Evolutionary conservation across 2,113 vertebrate species (phyloP).

Genomic region (Pontoporia blainvillei): DNA sequence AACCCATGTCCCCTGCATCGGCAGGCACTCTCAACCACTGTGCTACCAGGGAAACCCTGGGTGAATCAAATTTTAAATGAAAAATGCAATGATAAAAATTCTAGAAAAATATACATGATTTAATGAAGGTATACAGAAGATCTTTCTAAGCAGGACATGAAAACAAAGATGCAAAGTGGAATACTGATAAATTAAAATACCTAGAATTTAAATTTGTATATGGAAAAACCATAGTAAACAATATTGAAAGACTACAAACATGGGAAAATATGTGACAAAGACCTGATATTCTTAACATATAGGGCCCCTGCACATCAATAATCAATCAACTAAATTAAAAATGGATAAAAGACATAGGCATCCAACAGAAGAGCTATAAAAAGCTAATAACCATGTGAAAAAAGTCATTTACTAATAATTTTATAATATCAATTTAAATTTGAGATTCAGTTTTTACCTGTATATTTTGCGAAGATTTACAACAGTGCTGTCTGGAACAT

Average conservation of each 20-base stretch:
- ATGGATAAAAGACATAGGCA: neutral
- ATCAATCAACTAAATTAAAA: neutral
- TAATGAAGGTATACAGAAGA: neutral
- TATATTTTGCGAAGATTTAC: neutral
- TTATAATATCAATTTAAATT: neutral
- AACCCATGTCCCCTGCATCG: too few relatives aligned
- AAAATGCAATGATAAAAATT: neutral
- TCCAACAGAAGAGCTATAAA: neutral
- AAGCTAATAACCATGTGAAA: neutral
- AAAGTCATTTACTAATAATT: slow-evolving; percentile 14
- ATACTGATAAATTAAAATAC: neutral
- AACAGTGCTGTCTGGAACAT: neutral
- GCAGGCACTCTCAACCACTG: too few relatives aligned
- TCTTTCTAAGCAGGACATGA: neutral
- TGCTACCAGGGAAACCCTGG: neutral
- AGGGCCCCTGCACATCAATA: neutral
- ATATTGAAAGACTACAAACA: neutral
- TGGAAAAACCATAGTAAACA: neutral
- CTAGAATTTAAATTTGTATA: neutral
- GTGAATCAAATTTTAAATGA: neutral
- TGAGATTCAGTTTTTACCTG: neutral
- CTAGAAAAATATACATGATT: neutral
- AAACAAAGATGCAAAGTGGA: neutral
- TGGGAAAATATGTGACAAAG: neutral
- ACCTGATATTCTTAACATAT: neutral